Evolutionary conservation across 92 coral and sea anemone species (phyloP), one percentile per base, ranked within the genome.

Genomic region (Umimayanthus chanpuru): DNA sequence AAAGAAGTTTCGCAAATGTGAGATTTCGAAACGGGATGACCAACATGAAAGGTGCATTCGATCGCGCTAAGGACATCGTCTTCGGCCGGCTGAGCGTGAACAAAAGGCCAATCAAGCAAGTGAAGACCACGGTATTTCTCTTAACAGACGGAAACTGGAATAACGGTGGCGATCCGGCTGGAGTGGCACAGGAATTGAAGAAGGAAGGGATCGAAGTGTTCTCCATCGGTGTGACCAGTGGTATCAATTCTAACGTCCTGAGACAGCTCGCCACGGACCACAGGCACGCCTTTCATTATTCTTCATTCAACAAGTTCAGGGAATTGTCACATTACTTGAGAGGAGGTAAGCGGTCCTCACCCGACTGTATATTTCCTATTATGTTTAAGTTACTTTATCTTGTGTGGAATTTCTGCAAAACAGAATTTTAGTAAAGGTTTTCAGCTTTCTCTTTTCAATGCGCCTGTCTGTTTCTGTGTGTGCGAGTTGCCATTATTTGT

Each of bases 71-170:
- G 21, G 91, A 95, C 66, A 97, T 97, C 72, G 77, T 97, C 38
- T 93, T 94, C 67, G 98, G 98, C 12, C 26, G 70, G n/a, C 73
- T 88, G 49, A 97, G 96, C 68, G 92, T 84, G 8, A 73, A 87
- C 77, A 96, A 94, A 72, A 89, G 99, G 11, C 96, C 96, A 10
- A 88, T 92, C 66, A 88, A 91, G 41, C 91, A 90, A 28, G 99
- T 89, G 30, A 95, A 97, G 84, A 97, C 98, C 18, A 91, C 96
- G 2, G 92, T 93, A 12, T 95, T 97, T 79, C 91, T 97, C 36
- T 91, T 97, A 70, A 97, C 99, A 8, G 98, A 97, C 76, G 99
- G 99, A 3, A 50, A 91, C 81, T 97, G 97, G 96, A 97, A 97
- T 76, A 26, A 40, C 1, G 97, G 95, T 1, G 99, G 99, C 14